Evolutionary conservation across 1,140 invertebrate genomes (phyloP).

Genomic region (Galleria mellonella): DNA sequence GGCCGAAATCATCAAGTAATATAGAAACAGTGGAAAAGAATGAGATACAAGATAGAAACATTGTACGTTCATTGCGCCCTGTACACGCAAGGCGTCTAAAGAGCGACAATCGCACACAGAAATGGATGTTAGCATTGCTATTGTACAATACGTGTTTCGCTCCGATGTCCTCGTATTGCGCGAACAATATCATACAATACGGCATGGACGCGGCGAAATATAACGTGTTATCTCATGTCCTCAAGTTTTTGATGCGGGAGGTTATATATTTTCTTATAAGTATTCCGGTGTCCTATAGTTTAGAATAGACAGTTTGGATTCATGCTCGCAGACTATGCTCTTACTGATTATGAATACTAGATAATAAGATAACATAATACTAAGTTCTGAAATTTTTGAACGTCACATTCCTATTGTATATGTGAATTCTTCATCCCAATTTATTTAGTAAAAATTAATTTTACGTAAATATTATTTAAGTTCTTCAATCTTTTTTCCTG

Average conservation of each 20-base stretch:
- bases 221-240: slow-evolving; percentile 35
- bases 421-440: no score
- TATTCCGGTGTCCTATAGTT: slow-evolving; percentile 1
- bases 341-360: slow-evolving; percentile 24
- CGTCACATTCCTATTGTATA: no score
- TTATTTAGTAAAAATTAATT: no score
- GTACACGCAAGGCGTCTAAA: slow-evolving; percentile 14
- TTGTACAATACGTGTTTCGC: slow-evolving; percentile 59
- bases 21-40: slow-evolving; percentile 5
- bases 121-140: slow-evolving; percentile 56
- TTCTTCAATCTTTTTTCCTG: no score
- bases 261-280: slow-evolving; percentile 25
- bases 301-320: not conserved
- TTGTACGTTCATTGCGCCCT: slow-evolving; percentile 15
- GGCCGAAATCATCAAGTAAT: not conserved
- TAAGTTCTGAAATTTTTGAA: not conserved
- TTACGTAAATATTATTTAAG: no score
- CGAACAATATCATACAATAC: slow-evolving; percentile 50
- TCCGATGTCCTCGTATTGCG: slow-evolving; percentile 56
- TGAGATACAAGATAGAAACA: not conserved
- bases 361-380: no score
- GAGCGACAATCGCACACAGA: slow-evolving; percentile 24
- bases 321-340: slow-evolving; percentile 54
- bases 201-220: slow-evolving; percentile 58
- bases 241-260: slow-evolving; percentile 48